Conservation (phyloP, 2,888 invertebrate species). For the Sesamia inferens region DNA sequence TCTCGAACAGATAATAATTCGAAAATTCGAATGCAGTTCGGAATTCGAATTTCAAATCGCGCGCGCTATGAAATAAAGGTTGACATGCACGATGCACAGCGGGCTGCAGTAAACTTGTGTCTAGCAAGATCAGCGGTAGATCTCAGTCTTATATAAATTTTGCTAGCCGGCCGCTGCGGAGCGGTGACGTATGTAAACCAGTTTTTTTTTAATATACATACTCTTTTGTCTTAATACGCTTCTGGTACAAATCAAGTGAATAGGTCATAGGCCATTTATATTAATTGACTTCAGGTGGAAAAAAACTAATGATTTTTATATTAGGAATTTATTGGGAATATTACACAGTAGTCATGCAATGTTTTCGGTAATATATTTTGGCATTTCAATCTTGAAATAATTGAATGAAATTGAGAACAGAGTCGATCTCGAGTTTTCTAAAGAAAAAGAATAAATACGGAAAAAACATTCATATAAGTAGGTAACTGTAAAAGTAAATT, state of each 20-base stretch:
- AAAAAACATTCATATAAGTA: background rate
- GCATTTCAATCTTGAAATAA: background rate
- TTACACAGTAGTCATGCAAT: too few relatives aligned
- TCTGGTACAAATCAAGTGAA: constrained; percentile 28
- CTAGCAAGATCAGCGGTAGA: constrained; percentile 60
- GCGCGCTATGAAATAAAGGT: constrained; percentile 57
- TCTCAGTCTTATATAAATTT: constrained; percentile 69
- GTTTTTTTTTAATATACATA: constrained; percentile 44
- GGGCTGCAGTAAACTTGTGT: constrained; percentile 55
- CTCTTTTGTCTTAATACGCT: constrained; percentile 45
- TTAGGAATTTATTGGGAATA: background rate
- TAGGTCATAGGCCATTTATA: constrained; percentile 27
- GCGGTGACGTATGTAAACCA: constrained; percentile 55
- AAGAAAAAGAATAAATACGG: too few relatives aligned
- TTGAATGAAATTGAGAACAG: background rate
- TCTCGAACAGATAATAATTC: constrained; percentile 13
- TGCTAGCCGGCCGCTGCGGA: constrained; percentile 55
- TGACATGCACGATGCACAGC: constrained; percentile 55
- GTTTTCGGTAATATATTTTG: background rate
- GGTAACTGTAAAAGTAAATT: too few relatives aligned
- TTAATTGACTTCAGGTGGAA: constrained; percentile 4
- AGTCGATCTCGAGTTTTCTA: background rate
- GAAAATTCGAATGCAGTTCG: constrained; percentile 17
- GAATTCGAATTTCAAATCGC: constrained; percentile 41
- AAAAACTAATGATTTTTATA: constrained; percentile 8